Percentiles rank a stretch among this genome's conserved stretches.
phyloP scores from a whole-genome alignment of 2,888 invertebrate genomes.

The Sclerodermus sp. region DNA sequence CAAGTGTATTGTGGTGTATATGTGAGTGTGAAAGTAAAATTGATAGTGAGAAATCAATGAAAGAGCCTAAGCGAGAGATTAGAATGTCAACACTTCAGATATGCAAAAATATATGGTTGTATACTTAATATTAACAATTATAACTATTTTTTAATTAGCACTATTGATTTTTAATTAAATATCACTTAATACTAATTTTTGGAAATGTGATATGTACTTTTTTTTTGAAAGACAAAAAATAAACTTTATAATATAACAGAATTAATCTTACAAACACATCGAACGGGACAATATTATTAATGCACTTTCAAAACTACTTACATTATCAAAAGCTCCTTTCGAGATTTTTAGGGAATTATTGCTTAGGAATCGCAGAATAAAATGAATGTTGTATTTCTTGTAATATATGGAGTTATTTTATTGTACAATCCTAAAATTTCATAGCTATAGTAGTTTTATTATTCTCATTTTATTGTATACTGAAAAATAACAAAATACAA shows the following conservation, averaged over 20 bases:
- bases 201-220: slow-evolving; percentile 56
- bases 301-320: slow-evolving; percentile 24
- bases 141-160: slow-evolving; percentile 55
- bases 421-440: no score
- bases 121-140: slow-evolving; percentile 57
- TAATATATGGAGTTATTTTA: slow-evolving; percentile 12
- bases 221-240: slow-evolving; percentile 47
- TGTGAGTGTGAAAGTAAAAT: not conserved
- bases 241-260: slow-evolving; percentile 52
- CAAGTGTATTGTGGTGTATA: not conserved
- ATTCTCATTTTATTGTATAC: no score
- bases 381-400: slow-evolving; percentile 56
- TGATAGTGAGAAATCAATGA: slow-evolving; percentile 1
- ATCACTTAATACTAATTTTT: slow-evolving; percentile 56
- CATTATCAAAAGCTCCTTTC: slow-evolving; percentile 39
- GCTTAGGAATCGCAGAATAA: slow-evolving; percentile 54
- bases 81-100: slow-evolving; percentile 39
- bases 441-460: no score
- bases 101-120: slow-evolving; percentile 52
- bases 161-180: slow-evolving; percentile 51
- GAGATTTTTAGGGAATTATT: slow-evolving; percentile 54
- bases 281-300: slow-evolving; percentile 29
- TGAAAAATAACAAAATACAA: no score
- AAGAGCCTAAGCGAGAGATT: slow-evolving; percentile 44
- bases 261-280: slow-evolving; percentile 34